Evolutionary conservation across 2,888 invertebrate species (phyloP).

Genomic region (Schizotus pectinicornis): DNA sequence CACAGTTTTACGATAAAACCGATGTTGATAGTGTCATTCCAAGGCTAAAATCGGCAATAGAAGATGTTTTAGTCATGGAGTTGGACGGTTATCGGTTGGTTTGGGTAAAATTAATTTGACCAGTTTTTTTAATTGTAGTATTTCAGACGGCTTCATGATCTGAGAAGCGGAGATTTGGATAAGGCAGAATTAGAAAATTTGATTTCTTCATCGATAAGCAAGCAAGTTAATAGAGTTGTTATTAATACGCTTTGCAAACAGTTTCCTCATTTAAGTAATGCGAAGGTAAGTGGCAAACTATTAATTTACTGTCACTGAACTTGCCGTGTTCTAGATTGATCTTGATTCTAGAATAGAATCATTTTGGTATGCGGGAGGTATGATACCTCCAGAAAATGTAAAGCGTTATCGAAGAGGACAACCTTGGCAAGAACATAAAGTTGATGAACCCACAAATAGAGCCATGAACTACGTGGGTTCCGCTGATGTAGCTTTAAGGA

Average conservation of each 20-base stretch:
- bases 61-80: constrained; percentile 68
- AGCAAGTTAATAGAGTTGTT: constrained; percentile 74
- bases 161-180: constrained; percentile 46
- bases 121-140: constrained; percentile 2
- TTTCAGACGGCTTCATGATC: constrained; percentile 49
- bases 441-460: constrained; percentile 67
- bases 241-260: constrained; percentile 65
- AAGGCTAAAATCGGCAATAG: constrained; percentile 65
- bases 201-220: constrained; percentile 62
- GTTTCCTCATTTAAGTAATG: constrained; percentile 67
- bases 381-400: constrained; percentile 62
- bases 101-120: constrained; percentile 1
- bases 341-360: constrained; percentile 81
- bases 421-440: constrained; percentile 57
- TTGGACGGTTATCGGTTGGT: constrained; percentile 62
- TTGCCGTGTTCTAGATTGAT: constrained; percentile 66
- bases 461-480: constrained; percentile 73
- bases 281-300: constrained; percentile 61
- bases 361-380: constrained; percentile 84
- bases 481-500: constrained; percentile 74
- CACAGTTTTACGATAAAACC: constrained; percentile 62
- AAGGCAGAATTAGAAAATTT: constrained; percentile 56
- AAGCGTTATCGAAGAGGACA: constrained; percentile 52
- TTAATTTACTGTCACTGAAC: neutral
- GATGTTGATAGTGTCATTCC: constrained; percentile 58